Evolutionary conservation across 2,113 vertebrate genomes (phyloP), one percentile per base, ranked within the genome.

Genomic region (Lepus europaeus): DNA sequence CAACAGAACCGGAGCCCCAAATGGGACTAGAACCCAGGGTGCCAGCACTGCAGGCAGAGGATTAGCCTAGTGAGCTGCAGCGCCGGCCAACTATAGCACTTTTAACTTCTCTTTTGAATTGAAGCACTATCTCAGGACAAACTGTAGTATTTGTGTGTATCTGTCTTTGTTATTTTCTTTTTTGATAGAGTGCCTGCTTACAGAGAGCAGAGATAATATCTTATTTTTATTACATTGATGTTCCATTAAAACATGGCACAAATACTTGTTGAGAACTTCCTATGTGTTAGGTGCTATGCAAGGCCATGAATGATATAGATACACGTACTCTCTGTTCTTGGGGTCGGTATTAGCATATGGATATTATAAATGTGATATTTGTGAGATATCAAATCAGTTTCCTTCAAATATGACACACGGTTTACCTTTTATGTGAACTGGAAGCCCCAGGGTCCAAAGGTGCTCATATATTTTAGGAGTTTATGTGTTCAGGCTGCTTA

Each of bases 101-200:
- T 85, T 82, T 96, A 7, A 82, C 73, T 88, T 82, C 68, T 87
- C 6, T 80, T 81, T 81, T 87, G n/a, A 83, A 51, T 80, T 29
- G 61, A 76, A 81, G 59, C 64, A 80, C 27, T 45, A 85, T 69
- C 22, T 2, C 9, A 73, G 53, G 20, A 25, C 14, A 63, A 23
- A 72, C 27, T 29, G 36, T 1, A 87, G 29, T 25, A 45, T 72
- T 25, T 64, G 6, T 72, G 31, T 63, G 9, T 69, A 51, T 56
- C 56, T 91, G 12, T 85, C 19, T 90, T 94, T 59, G 56, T 59
- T 59, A 17, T 59, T 59, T 59, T 84, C 25, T 70, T 81, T 96
- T 88, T 17, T 89, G 27, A 12, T 73, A 33, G 51, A 63, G 20
- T 51, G 9, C 80, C 27, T 78, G 81, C 23, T 78, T 73, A 59